Conservation (phyloP, 2,888 invertebrate genomes). For the Campaea margaritaria region DNA sequence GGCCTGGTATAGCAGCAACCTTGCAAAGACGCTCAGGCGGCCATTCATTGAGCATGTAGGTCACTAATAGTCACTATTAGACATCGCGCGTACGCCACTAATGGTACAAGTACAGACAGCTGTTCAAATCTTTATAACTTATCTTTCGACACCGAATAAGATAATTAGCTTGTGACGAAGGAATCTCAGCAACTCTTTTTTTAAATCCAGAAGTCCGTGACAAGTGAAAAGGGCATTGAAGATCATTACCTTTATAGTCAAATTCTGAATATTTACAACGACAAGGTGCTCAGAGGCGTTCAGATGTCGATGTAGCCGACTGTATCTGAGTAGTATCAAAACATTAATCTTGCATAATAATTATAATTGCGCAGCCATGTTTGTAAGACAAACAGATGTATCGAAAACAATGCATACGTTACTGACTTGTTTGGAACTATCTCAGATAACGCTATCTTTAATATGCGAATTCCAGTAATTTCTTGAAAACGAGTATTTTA, state of each 20-base stretch:
- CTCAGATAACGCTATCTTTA: too few relatives aligned
- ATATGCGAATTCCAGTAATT: too few relatives aligned
- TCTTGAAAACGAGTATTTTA: too few relatives aligned
- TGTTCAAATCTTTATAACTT: neutral
- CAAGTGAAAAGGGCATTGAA: too few relatives aligned
- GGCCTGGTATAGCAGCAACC: slow-evolving; percentile 16
- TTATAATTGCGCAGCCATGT: slow-evolving; percentile 36
- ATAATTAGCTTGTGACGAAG: too few relatives aligned
- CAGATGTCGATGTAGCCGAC: neutral
- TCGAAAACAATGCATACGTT: slow-evolving; percentile 22
- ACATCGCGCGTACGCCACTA: slow-evolving; percentile 34
- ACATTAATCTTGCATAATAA: slow-evolving; percentile 37
- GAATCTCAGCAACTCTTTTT: too few relatives aligned
- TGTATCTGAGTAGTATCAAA: slow-evolving; percentile 24
- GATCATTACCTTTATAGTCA: too few relatives aligned
- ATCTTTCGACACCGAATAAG: too few relatives aligned
- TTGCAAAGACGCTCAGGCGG: slow-evolving; percentile 35
- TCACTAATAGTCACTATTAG: slow-evolving; percentile 44
- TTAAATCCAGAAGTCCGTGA: too few relatives aligned
- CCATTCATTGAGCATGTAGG: slow-evolving; percentile 48
- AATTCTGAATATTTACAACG: too few relatives aligned
- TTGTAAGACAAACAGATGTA: slow-evolving; percentile 33
- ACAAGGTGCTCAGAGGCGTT: too few relatives aligned
- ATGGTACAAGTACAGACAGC: slow-evolving; percentile 16
- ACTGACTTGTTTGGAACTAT: too few relatives aligned